Conservation (phyloP, 2,888 invertebrate species). For the Magallana nippona region DNA sequence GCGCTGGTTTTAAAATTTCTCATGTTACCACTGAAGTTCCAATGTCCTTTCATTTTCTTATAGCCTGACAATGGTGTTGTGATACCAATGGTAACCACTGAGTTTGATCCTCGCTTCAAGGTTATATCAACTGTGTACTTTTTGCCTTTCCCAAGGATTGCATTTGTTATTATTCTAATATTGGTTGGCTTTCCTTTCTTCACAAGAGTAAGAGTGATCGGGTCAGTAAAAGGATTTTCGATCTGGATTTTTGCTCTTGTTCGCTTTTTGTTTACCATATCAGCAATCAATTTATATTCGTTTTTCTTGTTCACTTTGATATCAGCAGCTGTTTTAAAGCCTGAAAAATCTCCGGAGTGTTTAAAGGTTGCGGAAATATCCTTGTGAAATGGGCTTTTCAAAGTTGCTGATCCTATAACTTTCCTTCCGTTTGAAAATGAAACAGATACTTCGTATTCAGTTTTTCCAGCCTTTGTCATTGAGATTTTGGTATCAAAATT, state of each 20-base stretch:
- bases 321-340: conserved; percentile 19
- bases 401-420: conserved; percentile 11
- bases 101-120: conserved; percentile 52
- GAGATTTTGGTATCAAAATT: conserved; percentile 34
- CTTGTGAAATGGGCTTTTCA: conserved; percentile 40
- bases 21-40: conserved; percentile 56
- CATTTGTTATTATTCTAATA: conserved; percentile 29
- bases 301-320: conserved; percentile 38
- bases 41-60: conserved; percentile 52
- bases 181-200: conserved; percentile 44
- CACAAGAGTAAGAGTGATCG: conserved; percentile 46
- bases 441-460: conserved; percentile 16
- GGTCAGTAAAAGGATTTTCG: conserved; percentile 44
- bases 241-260: conserved; percentile 44
- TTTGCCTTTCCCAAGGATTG: conserved; percentile 36
- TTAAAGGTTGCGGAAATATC: conserved; percentile 40
- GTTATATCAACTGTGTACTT: conserved; percentile 48
- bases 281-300: conserved; percentile 26
- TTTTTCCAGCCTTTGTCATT: conserved; percentile 3
- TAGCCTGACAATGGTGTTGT: conserved; percentile 57
- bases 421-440: conserved; percentile 27
- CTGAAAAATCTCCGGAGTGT: conserved; percentile 41
- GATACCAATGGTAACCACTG: conserved; percentile 53
- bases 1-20: conserved; percentile 54
- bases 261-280: conserved; percentile 32